Evolutionary conservation across 1,140 invertebrate genomes (phyloP).

Genomic region (Zaprionus lachaisei): DNA sequence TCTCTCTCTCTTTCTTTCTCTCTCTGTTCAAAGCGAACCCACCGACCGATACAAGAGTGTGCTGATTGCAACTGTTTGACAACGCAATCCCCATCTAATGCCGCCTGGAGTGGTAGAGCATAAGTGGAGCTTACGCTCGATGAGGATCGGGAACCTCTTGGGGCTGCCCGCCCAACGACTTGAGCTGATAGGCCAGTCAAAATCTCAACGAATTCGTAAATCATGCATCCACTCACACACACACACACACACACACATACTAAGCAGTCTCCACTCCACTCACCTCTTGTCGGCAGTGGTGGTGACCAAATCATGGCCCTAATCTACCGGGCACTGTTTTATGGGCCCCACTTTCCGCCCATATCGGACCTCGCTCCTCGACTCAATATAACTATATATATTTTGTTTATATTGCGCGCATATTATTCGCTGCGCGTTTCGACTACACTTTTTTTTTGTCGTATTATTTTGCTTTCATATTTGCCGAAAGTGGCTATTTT

Average conservation of each 20-base stretch:
- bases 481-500: conserved; percentile 73
- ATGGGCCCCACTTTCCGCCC: conserved; percentile 72
- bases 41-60: conserved; percentile 39
- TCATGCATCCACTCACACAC: conserved; percentile 52
- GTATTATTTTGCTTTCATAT: conserved; percentile 68
- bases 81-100: conserved; percentile 73
- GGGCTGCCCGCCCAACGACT: conserved; percentile 7
- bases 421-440: conserved; percentile 41
- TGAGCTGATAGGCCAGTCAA: conserved; percentile 32
- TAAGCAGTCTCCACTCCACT: not conserved
- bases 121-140: conserved; percentile 64
- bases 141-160: conserved; percentile 41
- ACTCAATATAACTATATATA: conserved; percentile 37
- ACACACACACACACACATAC: not conserved
- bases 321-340: conserved; percentile 71
- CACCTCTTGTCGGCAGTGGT: conserved; percentile 10
- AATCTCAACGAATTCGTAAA: conserved; percentile 76
- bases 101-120: conserved; percentile 52
- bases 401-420: conserved; percentile 65
- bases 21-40: not conserved
- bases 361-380: conserved; percentile 55
- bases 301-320: conserved; percentile 75
- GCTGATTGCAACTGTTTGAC: conserved; percentile 57
- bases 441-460: conserved; percentile 12
- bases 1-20: not conserved